phyloP scores from a whole-genome alignment of 2,888 invertebrate species.

The Cheilosia soror region DNA sequence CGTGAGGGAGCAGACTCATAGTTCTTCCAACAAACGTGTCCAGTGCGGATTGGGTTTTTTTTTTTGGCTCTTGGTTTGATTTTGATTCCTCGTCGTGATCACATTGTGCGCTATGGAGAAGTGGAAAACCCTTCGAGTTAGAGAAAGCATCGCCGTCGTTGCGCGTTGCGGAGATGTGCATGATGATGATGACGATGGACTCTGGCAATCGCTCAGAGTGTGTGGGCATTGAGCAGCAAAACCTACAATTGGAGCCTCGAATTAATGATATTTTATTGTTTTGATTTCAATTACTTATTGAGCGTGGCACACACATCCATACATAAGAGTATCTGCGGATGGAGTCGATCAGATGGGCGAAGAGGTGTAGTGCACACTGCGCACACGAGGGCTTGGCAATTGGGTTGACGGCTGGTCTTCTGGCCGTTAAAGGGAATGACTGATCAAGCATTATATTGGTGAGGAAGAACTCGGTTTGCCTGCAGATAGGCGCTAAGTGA shows the following conservation, averaged over 20 bases:
- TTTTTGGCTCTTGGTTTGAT: constrained; percentile 6
- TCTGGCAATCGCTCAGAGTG: constrained; percentile 55
- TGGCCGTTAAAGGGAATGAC: constrained; percentile 67
- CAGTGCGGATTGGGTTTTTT: constrained; percentile 47
- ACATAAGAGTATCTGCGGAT: constrained; percentile 6
- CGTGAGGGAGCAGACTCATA: constrained; percentile 70
- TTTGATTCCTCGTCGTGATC: constrained; percentile 60
- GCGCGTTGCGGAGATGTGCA: constrained; percentile 6
- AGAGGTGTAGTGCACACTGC: constrained; percentile 27
- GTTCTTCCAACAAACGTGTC: constrained; percentile 61
- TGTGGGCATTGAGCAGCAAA: constrained; percentile 66
- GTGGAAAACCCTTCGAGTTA: constrained; percentile 58
- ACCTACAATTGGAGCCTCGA: constrained; percentile 74
- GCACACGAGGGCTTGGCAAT: constrained; percentile 66
- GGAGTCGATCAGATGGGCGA: constrained; percentile 23
- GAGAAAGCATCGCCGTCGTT: constrained; percentile 55
- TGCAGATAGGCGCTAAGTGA: constrained; percentile 28
- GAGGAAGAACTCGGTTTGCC: constrained; percentile 7
- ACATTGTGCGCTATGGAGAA: constrained; percentile 63
- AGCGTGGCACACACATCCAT: constrained; percentile 56
- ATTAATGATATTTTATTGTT: constrained; percentile 76
- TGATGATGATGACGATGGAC: constrained; percentile 47
- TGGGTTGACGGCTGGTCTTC: constrained; percentile 60
- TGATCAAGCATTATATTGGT: constrained; percentile 35
- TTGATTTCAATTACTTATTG: constrained; percentile 75